Evolutionary conservation across 2,113 vertebrate genomes (phyloP).

Genomic region (Microcebus griseorufus): DNA sequence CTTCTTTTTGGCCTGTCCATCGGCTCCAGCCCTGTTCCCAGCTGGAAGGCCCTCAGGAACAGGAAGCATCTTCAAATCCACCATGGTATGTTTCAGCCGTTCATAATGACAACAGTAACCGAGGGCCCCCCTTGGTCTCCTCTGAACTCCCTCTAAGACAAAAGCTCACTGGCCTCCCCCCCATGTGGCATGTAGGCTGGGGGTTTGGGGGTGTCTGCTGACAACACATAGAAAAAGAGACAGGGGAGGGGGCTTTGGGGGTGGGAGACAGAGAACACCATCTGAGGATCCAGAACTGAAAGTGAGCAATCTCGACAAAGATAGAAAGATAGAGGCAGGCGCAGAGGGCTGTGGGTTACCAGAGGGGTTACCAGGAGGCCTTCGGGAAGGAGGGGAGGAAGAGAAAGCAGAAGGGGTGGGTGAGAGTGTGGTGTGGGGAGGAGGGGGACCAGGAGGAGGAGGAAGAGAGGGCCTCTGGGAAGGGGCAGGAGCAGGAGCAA

Average conservation of each 20-base stretch:
- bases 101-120: neutral
- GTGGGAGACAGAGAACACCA: neutral
- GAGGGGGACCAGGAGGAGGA: neutral
- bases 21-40: neutral
- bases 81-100: neutral
- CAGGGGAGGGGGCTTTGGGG: neutral
- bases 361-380: neutral
- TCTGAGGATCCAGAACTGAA: constrained; percentile 70
- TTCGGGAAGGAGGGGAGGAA: constrained; percentile 63
- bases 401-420: constrained; percentile 61
- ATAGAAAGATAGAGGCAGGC: constrained; percentile 55
- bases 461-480: neutral
- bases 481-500: neutral
- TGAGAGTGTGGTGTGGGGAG: neutral
- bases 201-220: neutral
- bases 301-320: constrained; percentile 44
- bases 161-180: neutral
- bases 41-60: neutral
- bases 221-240: neutral
- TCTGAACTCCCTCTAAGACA: neutral
- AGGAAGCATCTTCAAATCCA: neutral
- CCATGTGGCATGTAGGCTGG: neutral
- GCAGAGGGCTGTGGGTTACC: constrained; percentile 14
- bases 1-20: neutral
- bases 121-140: neutral